A percentile compares a stretch with the other conserved stretches of the same genome.
These are phyloP conservation scores for Lepus timidus DNA, from an alignment of 2,113 vertebrate genomes.

Conservation along the genomic window DNA sequence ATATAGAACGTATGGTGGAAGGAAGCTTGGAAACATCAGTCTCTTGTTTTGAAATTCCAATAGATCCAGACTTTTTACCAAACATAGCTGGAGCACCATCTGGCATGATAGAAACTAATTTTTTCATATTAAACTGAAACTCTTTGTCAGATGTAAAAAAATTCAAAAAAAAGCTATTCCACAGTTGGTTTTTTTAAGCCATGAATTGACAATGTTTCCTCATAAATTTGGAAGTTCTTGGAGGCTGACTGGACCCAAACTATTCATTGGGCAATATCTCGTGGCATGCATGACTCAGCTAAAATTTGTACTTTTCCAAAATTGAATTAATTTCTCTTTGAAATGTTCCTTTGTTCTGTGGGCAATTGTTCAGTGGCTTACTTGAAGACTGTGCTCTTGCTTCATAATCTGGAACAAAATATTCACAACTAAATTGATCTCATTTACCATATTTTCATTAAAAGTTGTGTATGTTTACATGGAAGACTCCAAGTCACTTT, in stretches of 20 bases:
- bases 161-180: constrained; percentile 32
- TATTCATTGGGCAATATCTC: not conserved
- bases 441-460: not conserved
- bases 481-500: not conserved
- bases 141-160: constrained; percentile 26
- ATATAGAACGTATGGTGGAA: not conserved
- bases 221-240: not conserved
- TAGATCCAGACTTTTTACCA: constrained; percentile 64
- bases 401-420: not conserved
- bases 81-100: constrained; percentile 64
- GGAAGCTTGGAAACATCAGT: constrained; percentile 60
- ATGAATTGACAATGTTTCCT: not conserved
- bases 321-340: not conserved
- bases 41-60: constrained; percentile 69
- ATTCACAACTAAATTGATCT: constrained; percentile 10
- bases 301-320: not conserved
- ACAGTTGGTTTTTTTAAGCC: not conserved
- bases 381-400: not conserved
- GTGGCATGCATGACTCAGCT: not conserved
- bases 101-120: constrained; percentile 53
- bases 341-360: not conserved
- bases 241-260: not conserved
- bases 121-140: constrained; percentile 47
- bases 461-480: not conserved
- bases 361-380: not conserved